Evolutionary conservation across 2,113 vertebrate genomes (phyloP).

Genomic region (Sisor rabdophorus): DNA sequence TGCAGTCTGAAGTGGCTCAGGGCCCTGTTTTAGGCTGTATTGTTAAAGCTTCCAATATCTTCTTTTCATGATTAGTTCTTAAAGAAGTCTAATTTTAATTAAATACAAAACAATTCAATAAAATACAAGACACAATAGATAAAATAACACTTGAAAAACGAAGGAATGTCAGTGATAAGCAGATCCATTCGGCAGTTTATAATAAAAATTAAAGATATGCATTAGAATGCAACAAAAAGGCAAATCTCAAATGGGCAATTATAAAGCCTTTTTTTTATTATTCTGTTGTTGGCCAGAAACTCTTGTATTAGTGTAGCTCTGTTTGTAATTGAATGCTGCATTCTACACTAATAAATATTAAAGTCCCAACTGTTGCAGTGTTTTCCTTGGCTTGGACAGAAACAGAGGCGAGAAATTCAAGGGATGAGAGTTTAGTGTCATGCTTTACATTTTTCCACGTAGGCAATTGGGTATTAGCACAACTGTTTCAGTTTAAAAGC

Average conservation of each 20-base stretch:
- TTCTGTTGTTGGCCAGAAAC: not conserved
- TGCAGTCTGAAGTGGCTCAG: not conserved
- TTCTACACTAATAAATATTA: no score
- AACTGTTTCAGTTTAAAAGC: no score
- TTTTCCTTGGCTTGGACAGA: not conserved
- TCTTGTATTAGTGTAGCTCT: not conserved
- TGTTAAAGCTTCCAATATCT: not conserved
- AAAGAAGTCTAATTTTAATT: not conserved
- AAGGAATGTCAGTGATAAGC: no score
- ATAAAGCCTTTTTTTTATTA: not conserved
- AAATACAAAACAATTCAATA: not conserved
- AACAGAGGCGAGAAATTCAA: not conserved
- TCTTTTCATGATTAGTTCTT: no score
- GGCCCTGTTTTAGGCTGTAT: not conserved
- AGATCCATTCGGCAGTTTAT: not conserved
- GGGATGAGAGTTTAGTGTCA: no score
- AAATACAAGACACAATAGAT: not conserved
- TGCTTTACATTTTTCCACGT: not conserved
- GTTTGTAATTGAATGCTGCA: no score
- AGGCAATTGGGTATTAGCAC: no score
- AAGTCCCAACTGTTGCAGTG: not conserved
- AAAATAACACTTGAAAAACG: not conserved
- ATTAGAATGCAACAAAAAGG: no score
- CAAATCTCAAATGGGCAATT: not conserved
- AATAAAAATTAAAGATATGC: no score